Percentiles rank a stretch among this genome's conserved stretches.
Conservation (phyloP, 2,797 vertebrate genomes). For the Sebastes reedi region DNA sequence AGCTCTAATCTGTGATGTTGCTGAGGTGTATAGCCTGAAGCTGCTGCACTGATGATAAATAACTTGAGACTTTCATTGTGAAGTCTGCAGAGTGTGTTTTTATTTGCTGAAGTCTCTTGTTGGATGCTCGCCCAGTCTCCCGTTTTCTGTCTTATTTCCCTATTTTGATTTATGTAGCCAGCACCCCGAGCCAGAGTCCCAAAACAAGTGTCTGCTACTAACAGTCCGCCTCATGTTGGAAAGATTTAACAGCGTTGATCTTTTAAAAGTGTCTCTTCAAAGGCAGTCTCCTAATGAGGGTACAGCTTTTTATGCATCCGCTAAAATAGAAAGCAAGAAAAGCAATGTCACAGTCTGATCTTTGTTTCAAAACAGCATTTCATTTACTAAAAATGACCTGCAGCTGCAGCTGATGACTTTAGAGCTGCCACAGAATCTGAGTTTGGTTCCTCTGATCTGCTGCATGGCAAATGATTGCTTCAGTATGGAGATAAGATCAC, state of each 20-base stretch:
- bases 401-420: neutral
- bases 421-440: neutral
- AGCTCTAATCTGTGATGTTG: slow-evolving; percentile 27
- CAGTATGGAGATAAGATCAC: slow-evolving; percentile 13
- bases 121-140: fast-evolving
- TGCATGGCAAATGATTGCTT: neutral
- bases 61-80: slow-evolving; percentile 10
- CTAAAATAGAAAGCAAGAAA: neutral
- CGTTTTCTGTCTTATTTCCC: neutral
- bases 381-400: neutral
- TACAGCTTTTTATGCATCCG: neutral
- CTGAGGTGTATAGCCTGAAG: slow-evolving; percentile 30
- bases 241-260: neutral
- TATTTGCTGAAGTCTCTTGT: neutral
- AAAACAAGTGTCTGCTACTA: neutral
- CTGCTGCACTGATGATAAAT: slow-evolving; percentile 25
- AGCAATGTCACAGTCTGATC: neutral
- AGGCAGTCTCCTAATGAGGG: neutral
- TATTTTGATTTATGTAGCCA: neutral
- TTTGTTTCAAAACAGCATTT: neutral
- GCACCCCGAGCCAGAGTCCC: neutral
- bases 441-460: neutral
- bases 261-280: neutral
- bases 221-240: neutral
- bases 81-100: slow-evolving; percentile 16